Base-by-base conservation (phyloP, 2,888 invertebrate genomes). In the Macrophya annulata region DNA sequence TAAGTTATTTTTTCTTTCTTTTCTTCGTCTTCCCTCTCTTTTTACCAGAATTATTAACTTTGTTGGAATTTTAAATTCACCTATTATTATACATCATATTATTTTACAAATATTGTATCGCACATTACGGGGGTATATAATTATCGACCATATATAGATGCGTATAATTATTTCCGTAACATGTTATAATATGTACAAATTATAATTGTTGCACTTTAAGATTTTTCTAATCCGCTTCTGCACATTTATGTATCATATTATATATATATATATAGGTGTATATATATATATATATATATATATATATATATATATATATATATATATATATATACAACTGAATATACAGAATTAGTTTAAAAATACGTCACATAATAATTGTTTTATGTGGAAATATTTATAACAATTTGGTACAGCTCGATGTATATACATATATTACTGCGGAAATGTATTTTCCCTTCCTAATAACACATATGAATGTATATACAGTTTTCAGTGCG, bases 391-490 rank as follows among this genome's bases (percentile, higher is more conserved):
- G 2, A 25, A 62, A 62, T 25, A 62, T 12, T 12, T 62, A 25
- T 0, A 62, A 62, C 21, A 21, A 62, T 25, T 62, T 25, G 31
- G 9, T 25, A 62, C 25, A 62, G 21, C 59, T 21, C n/a, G 51
- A 51, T 51, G n/a, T 51, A 9, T 43, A 43, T 43, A 51, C n/a
- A 51, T 59, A 62, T 62, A 62, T 62, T 62, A 25, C 6, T 62
- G 62, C 62, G 25, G 25, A 62, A 25, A 62, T 62, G 55, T 55
- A 62, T 25, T 62, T 62, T 62, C 25, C 62, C 62, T 62, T 62
- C 25, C 62, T 25, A 25, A 21, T 62, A 62, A 62, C 12, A 25
- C 25, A 62, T 62, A 25, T 62, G 21, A 21, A 62, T 62, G 25
- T 25, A 62, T 62, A 62, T 62, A 62, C 62, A 62, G 12, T 55